Evolutionary conservation across 2,888 invertebrate species (phyloP).

Genomic region (Lithophane ornitopus): DNA sequence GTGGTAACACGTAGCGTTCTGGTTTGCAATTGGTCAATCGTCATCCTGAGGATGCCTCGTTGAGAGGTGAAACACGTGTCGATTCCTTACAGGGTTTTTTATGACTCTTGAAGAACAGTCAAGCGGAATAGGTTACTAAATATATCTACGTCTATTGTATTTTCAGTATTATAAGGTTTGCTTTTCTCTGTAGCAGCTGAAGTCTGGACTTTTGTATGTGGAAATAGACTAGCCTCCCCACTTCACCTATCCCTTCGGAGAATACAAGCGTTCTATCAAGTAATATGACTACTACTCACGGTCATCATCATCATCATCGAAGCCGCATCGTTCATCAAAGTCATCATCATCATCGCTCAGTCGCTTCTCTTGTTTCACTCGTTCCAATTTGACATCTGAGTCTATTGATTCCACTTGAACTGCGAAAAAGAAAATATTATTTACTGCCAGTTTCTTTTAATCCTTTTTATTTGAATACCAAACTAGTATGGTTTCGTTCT

Average conservation of each 20-base stretch:
- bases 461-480: background rate
- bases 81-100: too few relatives aligned
- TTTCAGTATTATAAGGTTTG: too few relatives aligned
- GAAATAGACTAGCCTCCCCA: background rate
- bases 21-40: too few relatives aligned
- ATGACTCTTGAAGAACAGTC: too few relatives aligned
- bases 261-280: background rate
- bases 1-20: too few relatives aligned
- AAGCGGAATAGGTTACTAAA: too few relatives aligned
- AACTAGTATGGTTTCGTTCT: background rate
- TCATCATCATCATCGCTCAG: conserved; percentile 80
- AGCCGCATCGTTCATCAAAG: conserved; percentile 75
- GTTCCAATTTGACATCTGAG: conserved; percentile 81
- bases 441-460: background rate
- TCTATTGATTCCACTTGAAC: conserved; percentile 65
- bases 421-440: conserved; percentile 42
- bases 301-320: conserved; percentile 81
- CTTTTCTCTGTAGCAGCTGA: background rate
- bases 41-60: too few relatives aligned
- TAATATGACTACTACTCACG: conserved; percentile 70
- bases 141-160: too few relatives aligned
- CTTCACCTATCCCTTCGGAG: background rate
- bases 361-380: conserved; percentile 79
- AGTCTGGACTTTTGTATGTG: background rate
- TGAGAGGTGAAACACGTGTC: too few relatives aligned